These are phyloP conservation scores for Drosophila basisetae DNA, from an alignment of 2,888 invertebrate species.

Conservation along the genomic window DNA sequence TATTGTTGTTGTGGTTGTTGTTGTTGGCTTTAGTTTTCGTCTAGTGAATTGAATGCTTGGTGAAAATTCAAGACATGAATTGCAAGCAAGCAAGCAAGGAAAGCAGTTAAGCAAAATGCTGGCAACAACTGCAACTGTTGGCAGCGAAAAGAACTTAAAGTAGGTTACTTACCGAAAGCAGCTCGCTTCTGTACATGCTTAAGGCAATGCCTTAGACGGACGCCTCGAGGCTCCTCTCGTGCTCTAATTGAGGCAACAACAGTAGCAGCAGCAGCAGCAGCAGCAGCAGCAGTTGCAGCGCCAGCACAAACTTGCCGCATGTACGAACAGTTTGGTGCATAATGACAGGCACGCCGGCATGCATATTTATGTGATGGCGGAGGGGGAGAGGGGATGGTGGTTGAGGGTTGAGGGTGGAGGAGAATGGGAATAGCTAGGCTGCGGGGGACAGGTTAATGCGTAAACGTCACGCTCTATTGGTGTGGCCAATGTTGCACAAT, in stretches of 20 bases:
- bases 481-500: constrained; percentile 54
- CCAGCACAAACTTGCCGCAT: constrained; percentile 67
- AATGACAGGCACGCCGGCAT: constrained; percentile 72
- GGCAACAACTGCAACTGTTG: constrained; percentile 29
- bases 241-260: constrained; percentile 62
- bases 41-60: constrained; percentile 2
- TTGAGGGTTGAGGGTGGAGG: too few relatives aligned
- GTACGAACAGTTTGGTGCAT: constrained; percentile 78
- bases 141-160: constrained; percentile 71
- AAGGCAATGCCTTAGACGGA: constrained; percentile 40
- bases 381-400: background rate
- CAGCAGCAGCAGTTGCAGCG: background rate
- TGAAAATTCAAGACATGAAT: constrained; percentile 29
- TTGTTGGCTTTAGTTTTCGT: constrained; percentile 44
- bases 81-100: constrained; percentile 9
- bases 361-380: constrained; percentile 65
- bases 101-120: constrained; percentile 58
- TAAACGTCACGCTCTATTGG: constrained; percentile 70
- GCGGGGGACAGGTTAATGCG: constrained; percentile 8
- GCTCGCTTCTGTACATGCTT: constrained; percentile 64
- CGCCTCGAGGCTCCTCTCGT: constrained; percentile 38
- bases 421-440: background rate
- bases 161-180: constrained; percentile 63
- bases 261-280: background rate
- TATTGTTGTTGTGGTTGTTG: background rate